phyloP scores from a whole-genome alignment of 2,797 vertebrate genomes.

The Rhinophrynus dorsalis region DNA sequence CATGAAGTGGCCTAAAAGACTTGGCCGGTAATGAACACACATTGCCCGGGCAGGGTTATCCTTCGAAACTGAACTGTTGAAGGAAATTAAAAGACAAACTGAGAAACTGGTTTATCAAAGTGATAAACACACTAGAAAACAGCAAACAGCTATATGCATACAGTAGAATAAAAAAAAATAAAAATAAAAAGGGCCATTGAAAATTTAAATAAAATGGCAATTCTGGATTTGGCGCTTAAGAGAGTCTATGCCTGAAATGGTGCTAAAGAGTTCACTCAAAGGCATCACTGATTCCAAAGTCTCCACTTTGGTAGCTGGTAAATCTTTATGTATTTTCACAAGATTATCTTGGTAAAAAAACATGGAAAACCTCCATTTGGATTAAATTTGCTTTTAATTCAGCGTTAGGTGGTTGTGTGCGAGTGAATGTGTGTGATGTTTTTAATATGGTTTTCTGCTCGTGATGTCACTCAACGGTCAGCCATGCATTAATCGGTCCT shows the following conservation, averaged over 20 bases:
- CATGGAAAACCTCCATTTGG: slow-evolving; percentile 69
- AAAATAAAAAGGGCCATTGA: slow-evolving; percentile 63
- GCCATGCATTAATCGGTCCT: slow-evolving; percentile 79
- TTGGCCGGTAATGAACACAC: no score
- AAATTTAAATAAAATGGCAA: slow-evolving; percentile 63
- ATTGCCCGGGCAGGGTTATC: no score
- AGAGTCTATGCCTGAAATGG: slow-evolving; percentile 63
- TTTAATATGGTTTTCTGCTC: slow-evolving; percentile 63
- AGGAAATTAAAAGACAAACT: no score
- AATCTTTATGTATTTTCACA: slow-evolving; percentile 64
- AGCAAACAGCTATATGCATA: slow-evolving; percentile 71
- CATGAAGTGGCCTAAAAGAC: no score
- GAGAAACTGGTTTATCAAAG: no score
- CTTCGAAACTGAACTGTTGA: no score
- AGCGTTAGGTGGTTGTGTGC: slow-evolving; percentile 54
- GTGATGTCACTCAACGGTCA: slow-evolving; percentile 75
- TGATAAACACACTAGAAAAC: slow-evolving; percentile 71
- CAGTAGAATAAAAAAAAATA: slow-evolving; percentile 69
- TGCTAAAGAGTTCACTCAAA: slow-evolving; percentile 59
- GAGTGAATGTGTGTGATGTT: slow-evolving; percentile 12
- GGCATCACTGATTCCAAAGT: slow-evolving; percentile 62
- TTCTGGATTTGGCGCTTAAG: slow-evolving; percentile 63
- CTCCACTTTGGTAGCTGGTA: slow-evolving; percentile 66
- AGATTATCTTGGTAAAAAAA: slow-evolving; percentile 66
- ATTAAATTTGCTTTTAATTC: slow-evolving; percentile 65